Base-by-base conservation (phyloP, 2,113 vertebrate species). In the Trochalopteron elliotii region DNA sequence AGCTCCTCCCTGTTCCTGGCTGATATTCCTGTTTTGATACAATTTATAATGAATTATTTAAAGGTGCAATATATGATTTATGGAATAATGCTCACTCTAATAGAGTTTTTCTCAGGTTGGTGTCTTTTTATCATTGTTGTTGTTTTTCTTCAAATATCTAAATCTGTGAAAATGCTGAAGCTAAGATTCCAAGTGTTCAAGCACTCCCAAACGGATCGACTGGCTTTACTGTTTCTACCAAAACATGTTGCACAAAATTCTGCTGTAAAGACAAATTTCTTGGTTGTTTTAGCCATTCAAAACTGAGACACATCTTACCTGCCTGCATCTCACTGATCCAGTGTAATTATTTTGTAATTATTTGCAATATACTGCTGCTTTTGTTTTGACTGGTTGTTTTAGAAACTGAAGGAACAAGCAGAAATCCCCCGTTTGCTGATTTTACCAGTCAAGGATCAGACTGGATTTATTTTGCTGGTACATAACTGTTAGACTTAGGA, bases 31-130 rank as follows among this genome's bases (percentile, higher is more conserved):
- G 83, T 85, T 91, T 97, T 97, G 96, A 93, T 96, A 97, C 97
- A 69, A 78, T 93, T 97, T 97, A 94, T 97, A 96, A 97, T 97
- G 98, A 96, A 97, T 97, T 98, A 98, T 98, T 98, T 98, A 95
- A 98, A 98, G 97, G 98, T 98, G 98, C 98, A 98, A 98, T 98
- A 98, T 98, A 95, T 98, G 96, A 98, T 94, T 98, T 98, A 96
- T 95, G 98, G 97, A 97, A 97, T 98, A 97, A 96, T 94, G 94
- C 93, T 98, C 69, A 93, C 95, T 98, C 97, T 97, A 96, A 98
- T 97, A 95, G 98, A 67, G 97, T 98, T 98, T 97, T 98, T 98
- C 98, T 98, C 98, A 98, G 98, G 98, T 98, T 97, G 96, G 94
- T 97, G 96, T 98, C 94, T 97, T 97, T 83, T 94, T 96, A 98